Percentiles rank a stretch among this genome's conserved stretches.
These are phyloP conservation scores for Campodea augens DNA, from an alignment of 1,140 invertebrate genomes.

Conservation along the genomic window DNA sequence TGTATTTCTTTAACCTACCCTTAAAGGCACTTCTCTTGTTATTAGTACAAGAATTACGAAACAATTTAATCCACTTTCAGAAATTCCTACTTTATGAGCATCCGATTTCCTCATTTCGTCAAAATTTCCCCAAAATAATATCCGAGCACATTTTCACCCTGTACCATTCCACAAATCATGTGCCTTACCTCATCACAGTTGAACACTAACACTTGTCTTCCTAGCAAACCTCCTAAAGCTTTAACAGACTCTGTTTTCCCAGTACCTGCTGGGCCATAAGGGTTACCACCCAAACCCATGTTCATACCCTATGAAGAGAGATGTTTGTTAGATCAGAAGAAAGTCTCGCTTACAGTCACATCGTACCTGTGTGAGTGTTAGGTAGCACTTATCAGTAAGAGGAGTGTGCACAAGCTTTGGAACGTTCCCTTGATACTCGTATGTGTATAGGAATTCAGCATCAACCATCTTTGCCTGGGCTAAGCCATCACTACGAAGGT, in stretches of 20 bases:
- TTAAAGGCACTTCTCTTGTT: too few relatives aligned
- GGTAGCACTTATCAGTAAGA: constrained; percentile 86
- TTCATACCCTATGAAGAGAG: constrained; percentile 51
- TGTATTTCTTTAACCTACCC: too few relatives aligned
- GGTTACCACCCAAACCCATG: constrained; percentile 92
- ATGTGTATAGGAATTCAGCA: constrained; percentile 85
- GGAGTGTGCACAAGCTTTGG: constrained; percentile 81
- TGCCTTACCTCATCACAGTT: constrained; percentile 86
- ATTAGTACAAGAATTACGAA: too few relatives aligned
- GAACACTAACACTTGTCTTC: constrained; percentile 84
- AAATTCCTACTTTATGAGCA: too few relatives aligned
- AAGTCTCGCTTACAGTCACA: constrained; percentile 4
- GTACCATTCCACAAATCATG: too few relatives aligned
- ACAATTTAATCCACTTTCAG: too few relatives aligned
- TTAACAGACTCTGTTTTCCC: constrained; percentile 97
- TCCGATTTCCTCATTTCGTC: too few relatives aligned
- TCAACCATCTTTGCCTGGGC: constrained; percentile 46
- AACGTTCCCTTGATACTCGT: constrained; percentile 90
- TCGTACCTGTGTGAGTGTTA: constrained; percentile 72
- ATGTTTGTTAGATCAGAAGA: constrained; percentile 6
- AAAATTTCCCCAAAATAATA: too few relatives aligned
- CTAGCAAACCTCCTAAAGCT: constrained; percentile 72
- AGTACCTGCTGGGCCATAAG: constrained; percentile 95
- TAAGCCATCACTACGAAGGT: constrained; percentile 25
- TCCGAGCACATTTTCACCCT: too few relatives aligned